Percentiles rank a stretch among this genome's conserved stretches.
phyloP scores from a whole-genome alignment of 2,113 vertebrate genomes.

The Saguinus imperator region DNA sequence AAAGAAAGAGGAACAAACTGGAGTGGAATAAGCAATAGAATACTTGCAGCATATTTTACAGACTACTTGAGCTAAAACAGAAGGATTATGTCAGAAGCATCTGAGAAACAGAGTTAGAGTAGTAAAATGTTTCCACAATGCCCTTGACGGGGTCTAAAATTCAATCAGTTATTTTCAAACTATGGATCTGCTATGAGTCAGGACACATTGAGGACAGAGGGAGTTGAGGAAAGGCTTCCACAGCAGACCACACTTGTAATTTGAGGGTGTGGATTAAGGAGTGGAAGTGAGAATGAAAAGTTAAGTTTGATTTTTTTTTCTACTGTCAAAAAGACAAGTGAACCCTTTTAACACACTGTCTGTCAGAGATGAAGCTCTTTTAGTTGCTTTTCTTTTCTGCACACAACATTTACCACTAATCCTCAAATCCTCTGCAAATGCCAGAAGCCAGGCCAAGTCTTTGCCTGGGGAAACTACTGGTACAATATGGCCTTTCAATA shows the following conservation, averaged over 20 bases:
- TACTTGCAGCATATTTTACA: background rate
- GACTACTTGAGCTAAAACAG: background rate
- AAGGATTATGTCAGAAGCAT: background rate
- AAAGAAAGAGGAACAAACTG: background rate
- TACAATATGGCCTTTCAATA: background rate
- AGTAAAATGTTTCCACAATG: background rate
- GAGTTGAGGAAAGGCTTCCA: background rate
- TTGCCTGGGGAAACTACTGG: background rate
- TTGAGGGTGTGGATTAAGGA: background rate
- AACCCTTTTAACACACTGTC: background rate
- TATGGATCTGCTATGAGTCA: no score
- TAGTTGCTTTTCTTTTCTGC: constrained; percentile 55
- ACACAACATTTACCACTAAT: constrained; percentile 79
- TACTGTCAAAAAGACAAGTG: background rate
- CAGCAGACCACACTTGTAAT: fast-evolving
- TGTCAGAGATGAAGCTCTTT: constrained; percentile 1
- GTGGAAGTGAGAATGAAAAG: background rate
- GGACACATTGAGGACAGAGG: no score
- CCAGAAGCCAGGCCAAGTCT: constrained; percentile 73
- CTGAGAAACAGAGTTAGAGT: background rate
- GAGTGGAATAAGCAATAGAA: background rate
- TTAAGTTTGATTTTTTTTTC: background rate
- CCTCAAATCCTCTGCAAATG: constrained; percentile 79
- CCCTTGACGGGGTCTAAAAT: background rate
- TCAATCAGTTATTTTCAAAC: background rate